Base-by-base conservation (phyloP, 2,113 vertebrate species). In the Nesoenas mayeri region DNA sequence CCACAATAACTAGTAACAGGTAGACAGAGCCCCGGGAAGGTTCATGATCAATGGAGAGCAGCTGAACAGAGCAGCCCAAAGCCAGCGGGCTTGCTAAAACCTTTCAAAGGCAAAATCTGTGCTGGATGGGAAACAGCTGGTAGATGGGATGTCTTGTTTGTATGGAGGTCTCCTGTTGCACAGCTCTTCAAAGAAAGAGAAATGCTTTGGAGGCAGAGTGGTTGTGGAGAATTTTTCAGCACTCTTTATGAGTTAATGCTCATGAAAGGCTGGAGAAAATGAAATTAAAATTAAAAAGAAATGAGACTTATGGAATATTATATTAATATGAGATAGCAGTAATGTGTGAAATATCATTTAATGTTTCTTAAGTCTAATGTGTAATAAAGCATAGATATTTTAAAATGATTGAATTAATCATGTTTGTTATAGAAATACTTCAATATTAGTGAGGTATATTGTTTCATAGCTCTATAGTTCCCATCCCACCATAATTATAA, bases 21-120 rank as follows among this genome's bases (percentile, higher is more conserved):
- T 85, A 71, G 64, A 29, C n/a, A 5, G 26, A 21, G 38, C 54
- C 54, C 85, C 79, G 79, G 54, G 48, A 93, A 67, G 93, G 69
- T 82, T 95, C 54, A 36, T 96, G 92, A 87, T 96, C 85, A 90
- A 64, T 71, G 53, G 54, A 56, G 85, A 96, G 66, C 87, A 95
- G 88, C 81, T 96, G 95, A 93, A 57, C 20, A 71, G 79, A 83
- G 75, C 89, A 85, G 61, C 53, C 62, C 44, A 73, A 91, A 95
- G 71, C 54, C 91, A 62, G 57, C 6, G 5, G 60, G 51, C 88
- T 83, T 66, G 60, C 91, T 67, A 32, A 77, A 70, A 38, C 29
- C 47, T 95, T 82, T 91, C 87, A 74, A 71, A 85, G 71, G 47
- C 48, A 47, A 50, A 95, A 88, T 85, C 64, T 87, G 77, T 94